Conservation (phyloP, 2,888 invertebrate genomes). For the Diploptera punctata region DNA sequence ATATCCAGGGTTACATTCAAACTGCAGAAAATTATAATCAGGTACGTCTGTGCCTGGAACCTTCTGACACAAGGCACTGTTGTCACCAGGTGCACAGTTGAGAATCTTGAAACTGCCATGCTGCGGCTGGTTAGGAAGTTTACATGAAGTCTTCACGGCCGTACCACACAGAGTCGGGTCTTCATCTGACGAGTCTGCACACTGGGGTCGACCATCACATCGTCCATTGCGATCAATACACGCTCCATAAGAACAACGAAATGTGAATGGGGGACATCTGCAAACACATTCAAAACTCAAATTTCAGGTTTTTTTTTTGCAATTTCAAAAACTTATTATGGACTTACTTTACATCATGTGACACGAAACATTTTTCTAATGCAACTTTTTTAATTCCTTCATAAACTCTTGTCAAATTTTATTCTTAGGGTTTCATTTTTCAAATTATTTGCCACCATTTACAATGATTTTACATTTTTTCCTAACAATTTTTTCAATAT, state of each 20-base stretch:
- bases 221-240: constrained; percentile 63
- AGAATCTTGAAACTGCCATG: constrained; percentile 46
- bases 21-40: constrained; percentile 47
- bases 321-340: too few relatives aligned
- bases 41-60: constrained; percentile 47
- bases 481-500: too few relatives aligned
- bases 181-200: constrained; percentile 61
- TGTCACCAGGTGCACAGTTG: constrained; percentile 41
- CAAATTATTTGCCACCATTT: too few relatives aligned
- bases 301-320: too few relatives aligned
- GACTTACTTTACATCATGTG: too few relatives aligned
- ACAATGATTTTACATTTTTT: too few relatives aligned
- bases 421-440: too few relatives aligned
- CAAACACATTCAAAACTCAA: too few relatives aligned
- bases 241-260: constrained; percentile 67
- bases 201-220: constrained; percentile 61
- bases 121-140: constrained; percentile 45
- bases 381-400: too few relatives aligned
- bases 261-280: constrained; percentile 61
- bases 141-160: constrained; percentile 30
- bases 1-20: constrained; percentile 48
- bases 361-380: too few relatives aligned
- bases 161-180: constrained; percentile 29
- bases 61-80: constrained; percentile 44
- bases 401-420: too few relatives aligned